Evolutionary conservation across 2,113 vertebrate genomes (phyloP).

Genomic region (Rhegmatorhina hoffmannsi): DNA sequence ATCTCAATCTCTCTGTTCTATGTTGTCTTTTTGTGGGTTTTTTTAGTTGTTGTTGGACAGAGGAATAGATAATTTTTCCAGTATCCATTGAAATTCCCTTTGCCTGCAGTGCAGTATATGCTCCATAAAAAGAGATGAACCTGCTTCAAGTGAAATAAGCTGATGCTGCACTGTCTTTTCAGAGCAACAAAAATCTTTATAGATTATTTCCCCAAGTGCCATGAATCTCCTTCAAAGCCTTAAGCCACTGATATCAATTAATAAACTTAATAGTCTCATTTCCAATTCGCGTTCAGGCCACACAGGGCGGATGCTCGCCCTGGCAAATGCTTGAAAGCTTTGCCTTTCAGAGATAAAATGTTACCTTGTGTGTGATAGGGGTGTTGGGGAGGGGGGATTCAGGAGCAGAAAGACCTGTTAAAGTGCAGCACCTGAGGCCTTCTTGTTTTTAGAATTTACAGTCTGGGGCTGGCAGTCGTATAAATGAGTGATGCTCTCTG

Average conservation of each 20-base stretch:
- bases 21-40: neutral
- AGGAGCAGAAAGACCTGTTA: slow-evolving; percentile 51
- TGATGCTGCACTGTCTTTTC: slow-evolving; percentile 42
- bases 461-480: slow-evolving; percentile 67
- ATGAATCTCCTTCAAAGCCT: slow-evolving; percentile 32
- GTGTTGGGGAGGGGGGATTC: neutral
- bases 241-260: slow-evolving; percentile 45
- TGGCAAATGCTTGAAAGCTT: slow-evolving; percentile 32
- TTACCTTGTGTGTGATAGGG: neutral
- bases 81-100: slow-evolving; percentile 48
- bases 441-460: slow-evolving; percentile 70
- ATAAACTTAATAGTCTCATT: slow-evolving; percentile 24
- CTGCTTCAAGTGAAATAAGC: slow-evolving; percentile 53
- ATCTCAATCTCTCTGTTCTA: slow-evolving; percentile 2
- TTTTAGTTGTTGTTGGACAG: slow-evolving; percentile 4
- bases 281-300: neutral
- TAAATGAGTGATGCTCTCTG: slow-evolving; percentile 77
- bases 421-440: slow-evolving; percentile 68
- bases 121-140: slow-evolving; percentile 42
- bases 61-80: neutral
- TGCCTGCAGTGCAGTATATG: slow-evolving; percentile 25
- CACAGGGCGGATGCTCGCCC: neutral
- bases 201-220: slow-evolving; percentile 37
- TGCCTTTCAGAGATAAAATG: slow-evolving; percentile 45
- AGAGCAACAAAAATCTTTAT: slow-evolving; percentile 45